Base-by-base conservation (phyloP, 2,797 vertebrate genomes). In the Buceros bicornis region DNA sequence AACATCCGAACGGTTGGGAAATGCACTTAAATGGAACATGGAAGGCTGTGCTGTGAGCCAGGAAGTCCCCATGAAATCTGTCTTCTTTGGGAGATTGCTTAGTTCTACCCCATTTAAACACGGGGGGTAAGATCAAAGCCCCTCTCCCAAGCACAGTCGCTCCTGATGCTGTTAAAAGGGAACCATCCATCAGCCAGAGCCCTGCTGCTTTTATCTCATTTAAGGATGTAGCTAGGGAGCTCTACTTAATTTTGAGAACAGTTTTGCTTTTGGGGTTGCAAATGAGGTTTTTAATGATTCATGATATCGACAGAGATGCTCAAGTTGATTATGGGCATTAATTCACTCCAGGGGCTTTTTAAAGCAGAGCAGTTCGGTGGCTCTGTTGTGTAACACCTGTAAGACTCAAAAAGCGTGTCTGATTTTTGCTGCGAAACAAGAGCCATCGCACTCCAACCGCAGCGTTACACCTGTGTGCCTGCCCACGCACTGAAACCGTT, bases 201-300 rank as follows among this genome's bases (percentile, higher is more conserved):
- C 93, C 91, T 76, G 87, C 95, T 53, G 82, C 93, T 93, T 97
- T 95, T 89, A 86, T 91, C 85, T 96, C 91, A 42, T 95, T 88
- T 82, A 74, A 90, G 80, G 14, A 15, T 12, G 77, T 67, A 70
- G 73, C 94, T 60, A 51, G 93, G 77, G 86, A 96, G 61, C 80
- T 81, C 88, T 43, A 54, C 84, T 96, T 89, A 86, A 95, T 95
- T 93, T 91, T 66, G 51, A 93, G 91, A 92, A 81, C 64, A 65
- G 79, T 81, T 94, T 96, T 86, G 82, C 84, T 86, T 94, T 93
- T 83, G 76, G 82, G 93, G 43, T 82, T 95, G 89, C 51, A 95
- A 89, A 87, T 83, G 91, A 93, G 76, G 37, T 74, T 94, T 94
- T 96, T 90, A 95, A 92, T 90, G 93, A 95, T 93, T 91, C 66